A percentile compares a stretch with the other conserved stretches of the same genome.
Evolutionary conservation across 2,888 invertebrate species (phyloP).

Genomic region (Arctia plantaginis): DNA sequence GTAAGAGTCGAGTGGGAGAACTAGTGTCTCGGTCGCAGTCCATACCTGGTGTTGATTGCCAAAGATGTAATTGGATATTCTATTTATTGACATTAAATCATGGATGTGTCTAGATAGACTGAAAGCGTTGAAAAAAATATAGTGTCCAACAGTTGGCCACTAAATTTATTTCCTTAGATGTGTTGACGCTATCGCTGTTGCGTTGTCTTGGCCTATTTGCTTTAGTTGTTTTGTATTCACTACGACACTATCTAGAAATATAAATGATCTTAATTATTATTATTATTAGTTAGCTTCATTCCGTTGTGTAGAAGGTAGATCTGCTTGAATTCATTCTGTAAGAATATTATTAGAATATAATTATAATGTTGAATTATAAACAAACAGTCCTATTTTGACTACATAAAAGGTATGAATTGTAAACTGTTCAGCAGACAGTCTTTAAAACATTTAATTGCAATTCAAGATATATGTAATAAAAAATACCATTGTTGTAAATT

Average conservation of each 20-base stretch:
- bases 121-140: background rate
- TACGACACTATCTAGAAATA: background rate
- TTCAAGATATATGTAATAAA: background rate
- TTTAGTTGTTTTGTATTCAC: background rate
- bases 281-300: constrained; percentile 23
- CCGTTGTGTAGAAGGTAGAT: constrained; percentile 45
- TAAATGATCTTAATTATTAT: constrained; percentile 1
- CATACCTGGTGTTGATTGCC: constrained; percentile 18
- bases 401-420: background rate
- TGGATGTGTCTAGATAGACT: background rate
- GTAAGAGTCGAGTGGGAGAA: background rate
- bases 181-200: background rate
- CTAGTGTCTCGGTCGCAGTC: background rate
- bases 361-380: background rate
- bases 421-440: background rate
- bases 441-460: too few species aligned
- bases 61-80: constrained; percentile 27
- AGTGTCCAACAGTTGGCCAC: background rate
- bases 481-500: background rate
- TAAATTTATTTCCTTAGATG: background rate
- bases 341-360: background rate
- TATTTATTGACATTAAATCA: constrained; percentile 29
- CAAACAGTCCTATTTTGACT: background rate
- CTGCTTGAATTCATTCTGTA: constrained; percentile 27
- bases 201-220: background rate